These are phyloP conservation scores for Hylomyscus alleni DNA, from an alignment of 2,797 vertebrate species.

Conservation along the genomic window DNA sequence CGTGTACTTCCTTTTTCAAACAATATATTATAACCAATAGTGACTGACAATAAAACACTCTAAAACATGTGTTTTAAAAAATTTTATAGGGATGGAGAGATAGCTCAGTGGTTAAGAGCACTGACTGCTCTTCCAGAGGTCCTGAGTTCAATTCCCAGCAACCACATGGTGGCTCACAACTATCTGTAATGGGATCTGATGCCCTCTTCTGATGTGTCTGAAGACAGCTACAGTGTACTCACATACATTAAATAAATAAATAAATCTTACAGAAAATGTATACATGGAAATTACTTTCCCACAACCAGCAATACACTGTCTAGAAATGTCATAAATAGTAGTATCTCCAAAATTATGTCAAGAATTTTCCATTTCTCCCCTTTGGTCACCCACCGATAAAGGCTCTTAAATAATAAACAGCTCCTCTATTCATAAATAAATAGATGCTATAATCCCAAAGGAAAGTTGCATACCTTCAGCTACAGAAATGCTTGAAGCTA, in stretches of 20 bases:
- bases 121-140: too few species aligned
- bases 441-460: constrained; percentile 26
- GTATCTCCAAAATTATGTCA: constrained; percentile 9
- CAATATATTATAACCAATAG: constrained; percentile 38
- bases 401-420: constrained; percentile 5
- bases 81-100: too few species aligned
- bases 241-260: too few species aligned
- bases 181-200: too few species aligned
- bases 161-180: too few species aligned
- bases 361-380: neutral
- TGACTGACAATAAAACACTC: constrained; percentile 3
- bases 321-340: constrained; percentile 32
- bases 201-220: too few species aligned
- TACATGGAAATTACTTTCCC: constrained; percentile 57
- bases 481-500: constrained; percentile 53
- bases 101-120: too few species aligned
- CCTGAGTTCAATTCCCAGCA: too few species aligned
- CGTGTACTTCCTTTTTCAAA: constrained; percentile 29
- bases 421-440: constrained; percentile 17
- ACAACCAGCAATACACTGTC: neutral
- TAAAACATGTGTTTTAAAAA: constrained; percentile 34
- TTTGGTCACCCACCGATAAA: constrained; percentile 17
- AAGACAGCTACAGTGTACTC: too few species aligned
- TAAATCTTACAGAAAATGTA: neutral
- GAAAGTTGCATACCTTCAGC: constrained; percentile 74